Base-by-base conservation (phyloP, 2,113 vertebrate genomes). In the Felis chaus region DNA sequence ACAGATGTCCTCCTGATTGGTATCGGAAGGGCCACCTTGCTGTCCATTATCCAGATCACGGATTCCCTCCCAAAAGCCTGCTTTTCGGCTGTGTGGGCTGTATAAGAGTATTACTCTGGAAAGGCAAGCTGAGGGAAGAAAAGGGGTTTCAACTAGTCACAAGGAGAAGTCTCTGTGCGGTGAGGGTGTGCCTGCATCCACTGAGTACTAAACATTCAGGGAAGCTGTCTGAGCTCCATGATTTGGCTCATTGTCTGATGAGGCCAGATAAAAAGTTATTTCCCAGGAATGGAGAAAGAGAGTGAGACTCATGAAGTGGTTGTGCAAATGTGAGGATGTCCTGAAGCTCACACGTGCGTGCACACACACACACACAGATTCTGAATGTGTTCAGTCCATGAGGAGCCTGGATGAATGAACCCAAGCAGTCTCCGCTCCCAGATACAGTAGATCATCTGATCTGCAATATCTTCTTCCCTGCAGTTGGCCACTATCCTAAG, bases 291-390 rank as follows among this genome's bases (percentile, higher is more conserved):
- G 27, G 33, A 55, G 13, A 57, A 78, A 45, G 69, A 71, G 27
- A 45, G 16, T 7, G 0, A 5, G 14, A 29, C 25, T 2, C 69
- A 1, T 4, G 36, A 48, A 39, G 7, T 0, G 31, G 39, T 23
- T 29, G 3, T 45, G 71, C 53, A 63, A 80, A 71, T 7, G 36
- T 8, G 41, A 25, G n/a, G 66, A 10, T 7, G 33, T 19, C 65
- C 66, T 18, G n/a, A 57, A 36, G 29, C 9, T 48, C 61, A 16
- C 4, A 2, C 41, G 4, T 4, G 4, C 33, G 1, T 1, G 19
- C 4, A 16, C 25, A 16, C 8, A 4, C 36, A 21, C 41, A 48
- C 8, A 7, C 36, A 3, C 3, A 25, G 29, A 8, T 69, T n/a
- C 73, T 25, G 16, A 14, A 1, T 8, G 29, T 78, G 4, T 57